Percentiles rank a stretch among this genome's conserved stretches.
Evolutionary conservation across 2,888 invertebrate species (phyloP).

Genomic region (Acleris laterana): DNA sequence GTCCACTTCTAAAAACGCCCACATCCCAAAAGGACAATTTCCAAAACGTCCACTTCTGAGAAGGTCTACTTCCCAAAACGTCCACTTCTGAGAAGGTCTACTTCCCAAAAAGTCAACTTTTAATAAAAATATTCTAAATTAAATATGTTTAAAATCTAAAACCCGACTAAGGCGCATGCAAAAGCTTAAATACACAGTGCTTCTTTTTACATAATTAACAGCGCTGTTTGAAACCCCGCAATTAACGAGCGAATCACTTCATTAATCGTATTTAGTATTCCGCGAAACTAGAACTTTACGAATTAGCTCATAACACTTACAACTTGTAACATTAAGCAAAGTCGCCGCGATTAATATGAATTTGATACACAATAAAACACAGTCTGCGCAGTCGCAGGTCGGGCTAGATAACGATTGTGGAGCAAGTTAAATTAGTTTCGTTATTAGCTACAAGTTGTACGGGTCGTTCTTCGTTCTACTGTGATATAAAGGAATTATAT

Average conservation of each 20-base stretch:
- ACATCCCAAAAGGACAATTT: no score
- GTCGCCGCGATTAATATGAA: constrained; percentile 22
- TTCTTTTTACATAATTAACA: no score
- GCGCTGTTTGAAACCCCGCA: background rate
- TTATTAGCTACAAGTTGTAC: constrained; percentile 24
- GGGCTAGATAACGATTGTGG: constrained; percentile 33
- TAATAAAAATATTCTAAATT: no score
- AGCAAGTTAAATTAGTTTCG: constrained; percentile 36
- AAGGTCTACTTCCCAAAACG: no score
- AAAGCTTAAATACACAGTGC: no score
- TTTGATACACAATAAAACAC: constrained; percentile 36
- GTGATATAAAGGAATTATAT: background rate
- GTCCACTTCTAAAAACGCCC: no score
- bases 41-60: no score
- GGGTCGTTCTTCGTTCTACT: constrained; percentile 19
- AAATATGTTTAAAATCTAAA: no score
- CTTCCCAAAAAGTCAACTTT: no score
- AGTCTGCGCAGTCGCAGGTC: constrained; percentile 22
- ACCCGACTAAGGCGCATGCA: no score
- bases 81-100: no score
- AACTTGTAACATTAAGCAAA: constrained; percentile 3
- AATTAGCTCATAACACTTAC: constrained; percentile 10
- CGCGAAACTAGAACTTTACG: constrained; percentile 17
- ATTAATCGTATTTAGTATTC: constrained; percentile 3
- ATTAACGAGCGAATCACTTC: background rate